A percentile compares a stretch with the other conserved stretches of the same genome.
These are phyloP conservation scores for Odocoileus hemionus DNA, from an alignment of 2,113 vertebrate genomes.

Conservation along the genomic window DNA sequence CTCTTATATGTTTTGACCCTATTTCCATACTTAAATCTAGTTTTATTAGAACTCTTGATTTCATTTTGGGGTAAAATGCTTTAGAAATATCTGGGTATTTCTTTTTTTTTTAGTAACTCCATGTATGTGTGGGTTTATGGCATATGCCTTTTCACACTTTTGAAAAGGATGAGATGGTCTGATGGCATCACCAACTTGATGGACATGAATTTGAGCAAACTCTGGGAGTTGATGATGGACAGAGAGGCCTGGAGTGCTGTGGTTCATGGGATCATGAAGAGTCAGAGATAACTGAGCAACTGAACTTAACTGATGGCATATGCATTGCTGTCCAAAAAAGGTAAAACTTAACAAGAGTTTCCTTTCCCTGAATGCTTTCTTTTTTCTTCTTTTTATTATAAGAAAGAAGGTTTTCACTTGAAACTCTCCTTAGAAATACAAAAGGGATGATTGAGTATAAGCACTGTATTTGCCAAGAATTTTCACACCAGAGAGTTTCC, in stretches of 20 bases:
- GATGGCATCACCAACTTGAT: neutral
- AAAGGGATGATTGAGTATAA: neutral
- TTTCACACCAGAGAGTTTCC: neutral
- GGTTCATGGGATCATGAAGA: rapidly evolving
- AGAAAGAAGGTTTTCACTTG: neutral
- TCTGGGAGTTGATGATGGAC: neutral
- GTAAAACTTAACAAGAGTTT: neutral
- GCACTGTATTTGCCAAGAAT: neutral
- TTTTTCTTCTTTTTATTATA: neutral
- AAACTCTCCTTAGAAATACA: neutral
- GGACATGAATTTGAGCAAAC: neutral
- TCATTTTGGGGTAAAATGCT: neutral
- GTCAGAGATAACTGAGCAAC: neutral
- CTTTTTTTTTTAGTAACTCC: neutral
- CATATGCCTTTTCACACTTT: neutral
- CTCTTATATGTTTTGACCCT: neutral
- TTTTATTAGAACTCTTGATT: neutral
- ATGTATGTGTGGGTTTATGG: neutral
- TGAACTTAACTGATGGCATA: neutral
- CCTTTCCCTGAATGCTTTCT: neutral
- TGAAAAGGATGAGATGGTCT: neutral
- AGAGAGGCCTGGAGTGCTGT: neutral
- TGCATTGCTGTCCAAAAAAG: neutral
- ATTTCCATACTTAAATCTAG: neutral
- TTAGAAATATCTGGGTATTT: neutral